Percentiles rank a stretch among this genome's conserved stretches.
phyloP scores from a whole-genome alignment of 2,113 vertebrate species.

The Tyrannus savana region DNA sequence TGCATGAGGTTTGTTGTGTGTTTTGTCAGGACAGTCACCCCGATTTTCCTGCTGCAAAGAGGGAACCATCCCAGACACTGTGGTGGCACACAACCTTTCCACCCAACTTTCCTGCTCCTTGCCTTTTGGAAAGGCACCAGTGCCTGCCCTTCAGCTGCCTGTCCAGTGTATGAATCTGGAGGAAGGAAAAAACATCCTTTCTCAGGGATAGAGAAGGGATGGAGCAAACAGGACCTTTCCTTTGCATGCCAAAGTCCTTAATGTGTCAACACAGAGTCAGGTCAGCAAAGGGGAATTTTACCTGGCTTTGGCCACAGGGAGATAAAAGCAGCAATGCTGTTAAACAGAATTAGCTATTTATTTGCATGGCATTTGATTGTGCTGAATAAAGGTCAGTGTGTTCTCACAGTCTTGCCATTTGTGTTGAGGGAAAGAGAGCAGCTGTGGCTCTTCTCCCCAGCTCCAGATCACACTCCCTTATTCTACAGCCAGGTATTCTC shows the following conservation, averaged over 20 bases:
- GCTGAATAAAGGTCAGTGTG: slow-evolving; percentile 6
- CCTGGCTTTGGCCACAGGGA: background rate
- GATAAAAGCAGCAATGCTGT: background rate
- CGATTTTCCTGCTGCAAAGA: background rate
- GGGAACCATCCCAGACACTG: background rate
- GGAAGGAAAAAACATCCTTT: background rate
- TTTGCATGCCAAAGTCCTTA: background rate
- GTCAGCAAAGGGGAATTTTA: background rate
- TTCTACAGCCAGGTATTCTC: background rate
- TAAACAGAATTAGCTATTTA: slow-evolving; percentile 18
- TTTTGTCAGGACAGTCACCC: background rate
- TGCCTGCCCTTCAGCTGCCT: background rate
- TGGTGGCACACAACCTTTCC: background rate
- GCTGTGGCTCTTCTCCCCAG: background rate
- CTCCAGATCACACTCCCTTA: background rate
- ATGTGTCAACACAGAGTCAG: background rate
- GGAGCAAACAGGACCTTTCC: background rate
- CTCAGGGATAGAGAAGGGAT: background rate
- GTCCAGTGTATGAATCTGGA: background rate
- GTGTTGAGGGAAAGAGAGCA: background rate
- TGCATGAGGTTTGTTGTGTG: background rate
- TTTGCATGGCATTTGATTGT: slow-evolving; percentile 7
- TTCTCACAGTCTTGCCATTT: background rate
- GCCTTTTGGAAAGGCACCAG: background rate
- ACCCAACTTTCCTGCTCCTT: background rate